A percentile compares a stretch with the other conserved stretches of the same genome.
Conservation (phyloP, 1,140 invertebrate species). For the Acromyrmex echinatior region DNA sequence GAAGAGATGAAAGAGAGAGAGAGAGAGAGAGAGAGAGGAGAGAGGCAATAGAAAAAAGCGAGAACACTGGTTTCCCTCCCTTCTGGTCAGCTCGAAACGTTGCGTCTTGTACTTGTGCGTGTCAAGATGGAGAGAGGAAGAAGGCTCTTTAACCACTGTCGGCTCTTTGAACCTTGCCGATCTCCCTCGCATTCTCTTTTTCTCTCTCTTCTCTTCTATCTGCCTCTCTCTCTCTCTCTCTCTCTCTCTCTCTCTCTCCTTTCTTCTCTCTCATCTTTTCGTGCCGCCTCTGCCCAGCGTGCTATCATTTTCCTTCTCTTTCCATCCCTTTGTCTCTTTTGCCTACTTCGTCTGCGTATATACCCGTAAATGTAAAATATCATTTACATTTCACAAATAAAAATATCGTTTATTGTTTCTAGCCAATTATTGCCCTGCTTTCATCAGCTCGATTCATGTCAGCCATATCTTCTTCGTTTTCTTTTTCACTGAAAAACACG, state of each 20-base stretch:
- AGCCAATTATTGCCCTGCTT: conserved; percentile 82
- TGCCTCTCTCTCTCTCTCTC: conserved; percentile 42
- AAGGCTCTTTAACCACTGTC: conserved; percentile 85
- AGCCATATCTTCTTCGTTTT: conserved; percentile 61
- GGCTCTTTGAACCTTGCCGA: conserved; percentile 84
- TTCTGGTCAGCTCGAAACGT: conserved; percentile 74
- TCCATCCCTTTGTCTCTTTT: conserved; percentile 43
- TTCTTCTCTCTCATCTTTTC: conserved; percentile 48
- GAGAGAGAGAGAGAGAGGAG: conserved; percentile 59
- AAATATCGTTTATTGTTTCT: conserved; percentile 83
- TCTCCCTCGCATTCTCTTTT: conserved; percentile 58
- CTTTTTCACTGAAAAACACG: conserved; percentile 1
- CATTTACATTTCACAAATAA: conserved; percentile 85
- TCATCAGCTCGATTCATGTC: conserved; percentile 72
- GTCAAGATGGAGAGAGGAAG: conserved; percentile 77
- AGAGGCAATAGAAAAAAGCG: conserved; percentile 63
- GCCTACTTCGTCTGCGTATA: conserved; percentile 12
- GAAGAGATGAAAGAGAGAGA: conserved; percentile 51
- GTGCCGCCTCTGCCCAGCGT: conserved; percentile 6
- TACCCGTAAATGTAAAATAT: conserved; percentile 68
- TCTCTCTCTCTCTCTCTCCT: conserved; percentile 33
- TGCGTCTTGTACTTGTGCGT: conserved; percentile 78
- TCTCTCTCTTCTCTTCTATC: not conserved
- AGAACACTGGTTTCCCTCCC: conserved; percentile 70
- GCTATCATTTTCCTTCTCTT: conserved; percentile 59